A percentile compares a stretch with the other conserved stretches of the same genome.
These are phyloP conservation scores for Sardinella longiceps DNA, from an alignment of 2,797 vertebrate species.

Conservation along the genomic window DNA sequence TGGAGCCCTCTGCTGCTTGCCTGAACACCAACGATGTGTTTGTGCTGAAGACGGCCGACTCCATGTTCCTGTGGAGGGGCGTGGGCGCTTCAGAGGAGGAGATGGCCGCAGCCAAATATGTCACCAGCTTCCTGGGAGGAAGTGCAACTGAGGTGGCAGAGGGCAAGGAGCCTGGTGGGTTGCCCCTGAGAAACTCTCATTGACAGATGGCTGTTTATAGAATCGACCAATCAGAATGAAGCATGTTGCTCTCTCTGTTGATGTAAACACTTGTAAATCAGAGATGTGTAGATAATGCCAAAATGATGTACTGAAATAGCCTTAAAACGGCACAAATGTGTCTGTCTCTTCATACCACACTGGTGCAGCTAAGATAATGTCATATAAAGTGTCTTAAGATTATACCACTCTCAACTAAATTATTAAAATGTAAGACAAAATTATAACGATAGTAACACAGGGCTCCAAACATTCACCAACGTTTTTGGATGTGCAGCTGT, in stretches of 20 bases:
- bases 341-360: background rate
- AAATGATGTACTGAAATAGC: background rate
- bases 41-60: slow-evolving; percentile 67
- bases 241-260: background rate
- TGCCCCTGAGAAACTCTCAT: background rate
- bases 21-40: slow-evolving; percentile 80
- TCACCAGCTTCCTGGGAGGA: slow-evolving; percentile 66
- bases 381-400: background rate
- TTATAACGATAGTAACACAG: background rate
- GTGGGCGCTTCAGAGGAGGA: slow-evolving; percentile 67
- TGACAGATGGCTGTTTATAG: background rate
- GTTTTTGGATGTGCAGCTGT: background rate
- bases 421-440: background rate
- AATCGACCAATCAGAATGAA: background rate
- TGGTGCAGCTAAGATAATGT: background rate
- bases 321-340: background rate
- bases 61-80: slow-evolving; percentile 70
- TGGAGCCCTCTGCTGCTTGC: slow-evolving; percentile 57
- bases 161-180: slow-evolving; percentile 69
- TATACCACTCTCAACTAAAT: background rate
- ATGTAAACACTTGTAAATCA: background rate
- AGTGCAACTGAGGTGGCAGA: slow-evolving; percentile 62
- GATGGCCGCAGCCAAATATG: slow-evolving; percentile 60
- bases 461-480: background rate
- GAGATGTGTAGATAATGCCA: background rate